Conservation (phyloP, 2,797 vertebrate species). For the Scolopax bukidnonensis region DNA sequence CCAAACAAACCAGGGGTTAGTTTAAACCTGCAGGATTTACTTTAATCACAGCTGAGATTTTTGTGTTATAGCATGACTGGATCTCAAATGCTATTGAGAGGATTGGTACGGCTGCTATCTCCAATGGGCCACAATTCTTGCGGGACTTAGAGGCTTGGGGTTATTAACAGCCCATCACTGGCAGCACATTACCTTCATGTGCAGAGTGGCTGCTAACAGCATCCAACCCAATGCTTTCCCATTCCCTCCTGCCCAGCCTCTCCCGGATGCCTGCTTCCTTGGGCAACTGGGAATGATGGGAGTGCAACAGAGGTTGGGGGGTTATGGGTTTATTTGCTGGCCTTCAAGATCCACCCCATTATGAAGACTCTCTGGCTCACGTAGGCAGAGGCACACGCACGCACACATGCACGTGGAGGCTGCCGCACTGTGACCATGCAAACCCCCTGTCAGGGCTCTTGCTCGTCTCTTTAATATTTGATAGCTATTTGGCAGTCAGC, state of each 20-base stretch:
- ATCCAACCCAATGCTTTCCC: neutral
- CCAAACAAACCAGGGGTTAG: neutral
- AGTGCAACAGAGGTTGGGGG: neutral
- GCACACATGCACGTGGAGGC: neutral
- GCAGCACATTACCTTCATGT: neutral
- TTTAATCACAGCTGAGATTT: neutral
- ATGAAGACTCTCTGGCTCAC: neutral
- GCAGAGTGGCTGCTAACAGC: neutral
- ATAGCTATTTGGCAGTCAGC: constrained; percentile 45
- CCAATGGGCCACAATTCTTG: fast-evolving
- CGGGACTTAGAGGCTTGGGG: neutral
- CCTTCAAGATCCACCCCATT: neutral
- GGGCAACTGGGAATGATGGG: neutral
- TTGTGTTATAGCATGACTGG: neutral
- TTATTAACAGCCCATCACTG: neutral
- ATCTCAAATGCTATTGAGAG: neutral
- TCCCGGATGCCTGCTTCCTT: neutral
- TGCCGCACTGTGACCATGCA: neutral
- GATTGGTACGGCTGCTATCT: neutral
- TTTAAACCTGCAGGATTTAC: neutral
- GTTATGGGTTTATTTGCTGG: neutral
- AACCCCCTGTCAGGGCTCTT: neutral
- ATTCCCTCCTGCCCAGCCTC: neutral
- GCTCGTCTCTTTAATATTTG: constrained; percentile 52
- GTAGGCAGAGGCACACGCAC: neutral